Evolutionary conservation across 2,113 vertebrate genomes (phyloP), one percentile per base, ranked within the genome.

Genomic region (Vireo altiloquus): DNA sequence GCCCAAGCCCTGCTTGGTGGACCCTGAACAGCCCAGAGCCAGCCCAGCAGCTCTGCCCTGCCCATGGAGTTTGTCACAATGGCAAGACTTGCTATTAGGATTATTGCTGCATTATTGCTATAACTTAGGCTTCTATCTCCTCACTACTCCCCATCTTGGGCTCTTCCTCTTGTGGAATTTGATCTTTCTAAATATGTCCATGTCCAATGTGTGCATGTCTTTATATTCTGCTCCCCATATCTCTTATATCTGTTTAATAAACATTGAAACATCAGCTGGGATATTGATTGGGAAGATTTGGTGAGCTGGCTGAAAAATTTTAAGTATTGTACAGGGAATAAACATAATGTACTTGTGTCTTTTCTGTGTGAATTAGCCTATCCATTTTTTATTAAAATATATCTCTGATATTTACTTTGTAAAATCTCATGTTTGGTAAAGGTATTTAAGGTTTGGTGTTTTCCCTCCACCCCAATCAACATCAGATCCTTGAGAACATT

Each of bases 401-500:
- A 52, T 49, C 27, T 68, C 35, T 79, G 60, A 15, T 90, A 77
- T 95, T 95, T 90, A 75, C 63, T 86, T 76, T 82, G 37, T 60
- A 60, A 90, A 82, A 82, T 72, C 63, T 92, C 66, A 47, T 19
- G 15, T 37, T 84, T 39, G 25, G 24, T 52, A 74, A 91, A 94
- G 9, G 25, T 79, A 42, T 78, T 93, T 94, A 84, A 92, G 63
- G 10, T 86, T 71, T 76, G 44, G 4, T 56, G 28, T 25, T 53
- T 13, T 2, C 1, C 2, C 7, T 10, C 4, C 15, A 42, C 1
- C 15, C 13, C 6, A 49, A 8, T 74, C 72, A 83, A 61, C 7
- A 9, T 10, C 37, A 65, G 28, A 19, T 93, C 66, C 78, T 75
- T 75, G 59, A 64, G 68, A 85, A 80, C 27, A 84, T 50, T 71